Percentiles rank a stretch among this genome's conserved stretches.
These are phyloP conservation scores for Eustalomyia histrio DNA, from an alignment of 2,888 invertebrate species.

Conservation along the genomic window DNA sequence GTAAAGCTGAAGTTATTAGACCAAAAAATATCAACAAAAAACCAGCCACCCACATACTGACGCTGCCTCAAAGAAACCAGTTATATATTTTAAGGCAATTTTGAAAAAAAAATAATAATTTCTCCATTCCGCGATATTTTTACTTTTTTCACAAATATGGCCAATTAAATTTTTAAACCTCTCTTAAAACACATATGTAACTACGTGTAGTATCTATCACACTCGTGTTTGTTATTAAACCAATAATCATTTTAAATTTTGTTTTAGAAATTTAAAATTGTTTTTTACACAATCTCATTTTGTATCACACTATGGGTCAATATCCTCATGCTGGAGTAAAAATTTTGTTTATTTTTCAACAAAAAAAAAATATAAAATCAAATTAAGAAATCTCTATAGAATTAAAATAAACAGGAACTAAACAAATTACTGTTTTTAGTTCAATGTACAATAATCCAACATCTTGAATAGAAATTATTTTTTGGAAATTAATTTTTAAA, in stretches of 20 bases:
- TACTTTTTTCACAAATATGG: too few relatives aligned
- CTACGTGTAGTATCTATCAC: too few relatives aligned
- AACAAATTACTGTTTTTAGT: not conserved
- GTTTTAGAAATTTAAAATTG: not conserved
- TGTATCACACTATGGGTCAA: not conserved
- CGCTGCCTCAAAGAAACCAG: too few relatives aligned
- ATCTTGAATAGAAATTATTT: not conserved
- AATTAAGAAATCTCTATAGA: constrained; percentile 16
- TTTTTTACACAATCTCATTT: not conserved
- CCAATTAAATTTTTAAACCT: too few relatives aligned
- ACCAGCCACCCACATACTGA: constrained; percentile 1
- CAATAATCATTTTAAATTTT: not conserved
- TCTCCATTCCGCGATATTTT: too few relatives aligned
- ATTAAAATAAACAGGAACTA: constrained; percentile 31
- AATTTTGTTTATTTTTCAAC: constrained; percentile 24
- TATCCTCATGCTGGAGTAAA: not conserved
- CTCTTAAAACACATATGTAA: too few relatives aligned
- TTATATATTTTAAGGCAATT: too few relatives aligned
- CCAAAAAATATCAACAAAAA: constrained; percentile 11
- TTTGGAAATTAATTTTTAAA: too few relatives aligned
- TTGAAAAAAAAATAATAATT: too few relatives aligned
- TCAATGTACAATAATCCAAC: not conserved
- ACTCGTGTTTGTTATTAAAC: not conserved
- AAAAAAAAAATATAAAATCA: constrained; percentile 6
- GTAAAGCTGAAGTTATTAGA: constrained; percentile 27